A percentile compares a stretch with the other conserved stretches of the same genome.
phyloP scores from a whole-genome alignment of 1,140 invertebrate genomes.

The Euwallacea fornicatus region DNA sequence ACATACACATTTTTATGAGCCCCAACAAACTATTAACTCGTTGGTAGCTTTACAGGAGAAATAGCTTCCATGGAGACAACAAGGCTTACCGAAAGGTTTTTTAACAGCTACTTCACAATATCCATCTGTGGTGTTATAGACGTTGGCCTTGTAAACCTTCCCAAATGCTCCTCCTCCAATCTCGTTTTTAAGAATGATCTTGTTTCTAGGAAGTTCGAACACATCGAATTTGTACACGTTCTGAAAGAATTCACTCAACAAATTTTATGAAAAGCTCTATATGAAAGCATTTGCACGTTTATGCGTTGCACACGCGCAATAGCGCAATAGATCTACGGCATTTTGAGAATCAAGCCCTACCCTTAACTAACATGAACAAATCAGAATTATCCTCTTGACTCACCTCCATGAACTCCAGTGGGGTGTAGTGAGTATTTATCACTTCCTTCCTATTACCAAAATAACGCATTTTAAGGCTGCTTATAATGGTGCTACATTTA shows the following conservation, averaged over 20 bases:
- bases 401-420: slow-evolving; percentile 39
- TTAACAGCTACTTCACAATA: slow-evolving; percentile 70
- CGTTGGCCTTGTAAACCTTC: slow-evolving; percentile 64
- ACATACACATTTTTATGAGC: not conserved
- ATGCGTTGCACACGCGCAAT: too few species aligned
- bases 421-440: slow-evolving; percentile 41
- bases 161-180: slow-evolving; percentile 78
- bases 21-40: not conserved
- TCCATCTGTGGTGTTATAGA: slow-evolving; percentile 57
- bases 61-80: not conserved
- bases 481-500: too few species aligned
- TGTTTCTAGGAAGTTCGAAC: slow-evolving; percentile 44
- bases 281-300: not conserved
- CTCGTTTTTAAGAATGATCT: slow-evolving; percentile 52
- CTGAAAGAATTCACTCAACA: slow-evolving; percentile 9
- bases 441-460: slow-evolving; percentile 23
- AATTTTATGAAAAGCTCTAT: not conserved
- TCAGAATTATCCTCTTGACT: slow-evolving; percentile 9
- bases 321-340: too few species aligned
- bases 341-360: too few species aligned
- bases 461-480: too few species aligned
- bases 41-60: not conserved
- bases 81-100: slow-evolving; percentile 62
- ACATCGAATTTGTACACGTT: slow-evolving; percentile 38
- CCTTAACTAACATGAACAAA: not conserved